These are phyloP conservation scores for Nothoprocta perdicaria DNA, from an alignment of 2,113 vertebrate species.

Conservation along the genomic window DNA sequence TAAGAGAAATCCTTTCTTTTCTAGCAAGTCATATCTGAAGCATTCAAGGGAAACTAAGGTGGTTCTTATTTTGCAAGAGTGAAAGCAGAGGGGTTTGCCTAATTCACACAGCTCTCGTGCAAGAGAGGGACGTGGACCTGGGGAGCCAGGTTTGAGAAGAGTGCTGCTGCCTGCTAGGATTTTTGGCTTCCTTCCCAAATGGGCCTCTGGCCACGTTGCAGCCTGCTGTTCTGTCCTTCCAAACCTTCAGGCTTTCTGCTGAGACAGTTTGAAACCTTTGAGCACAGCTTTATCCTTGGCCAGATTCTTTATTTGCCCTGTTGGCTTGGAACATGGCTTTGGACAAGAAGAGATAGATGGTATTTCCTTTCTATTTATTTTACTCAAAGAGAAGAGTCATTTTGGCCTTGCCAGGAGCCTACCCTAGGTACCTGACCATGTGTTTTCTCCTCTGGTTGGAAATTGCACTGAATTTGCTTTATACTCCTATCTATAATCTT, in stretches of 20 bases:
- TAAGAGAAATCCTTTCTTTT: background rate
- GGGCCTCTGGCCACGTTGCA: background rate
- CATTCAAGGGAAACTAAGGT: background rate
- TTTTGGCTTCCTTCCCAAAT: background rate
- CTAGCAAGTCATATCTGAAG: background rate
- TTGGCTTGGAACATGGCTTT: background rate
- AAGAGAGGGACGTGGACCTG: background rate
- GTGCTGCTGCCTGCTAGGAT: background rate
- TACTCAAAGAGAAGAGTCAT: background rate
- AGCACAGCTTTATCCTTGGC: background rate
- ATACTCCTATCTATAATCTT: too few species aligned
- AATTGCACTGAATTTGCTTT: background rate
- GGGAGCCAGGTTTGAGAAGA: background rate
- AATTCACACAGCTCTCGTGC: background rate
- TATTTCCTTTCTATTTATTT: background rate
- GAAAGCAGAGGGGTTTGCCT: background rate
- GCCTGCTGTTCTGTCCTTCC: background rate
- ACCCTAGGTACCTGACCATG: background rate
- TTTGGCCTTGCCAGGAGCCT: background rate
- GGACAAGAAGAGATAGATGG: background rate
- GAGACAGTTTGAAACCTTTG: background rate
- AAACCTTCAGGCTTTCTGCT: background rate
- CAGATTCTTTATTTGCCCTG: background rate
- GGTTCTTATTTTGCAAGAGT: background rate
- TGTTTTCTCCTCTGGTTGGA: too few species aligned